Percentiles rank a stretch among this genome's conserved stretches.
These are phyloP conservation scores for Octodon degus DNA, from an alignment of 2,113 vertebrate species.

Conservation along the genomic window DNA sequence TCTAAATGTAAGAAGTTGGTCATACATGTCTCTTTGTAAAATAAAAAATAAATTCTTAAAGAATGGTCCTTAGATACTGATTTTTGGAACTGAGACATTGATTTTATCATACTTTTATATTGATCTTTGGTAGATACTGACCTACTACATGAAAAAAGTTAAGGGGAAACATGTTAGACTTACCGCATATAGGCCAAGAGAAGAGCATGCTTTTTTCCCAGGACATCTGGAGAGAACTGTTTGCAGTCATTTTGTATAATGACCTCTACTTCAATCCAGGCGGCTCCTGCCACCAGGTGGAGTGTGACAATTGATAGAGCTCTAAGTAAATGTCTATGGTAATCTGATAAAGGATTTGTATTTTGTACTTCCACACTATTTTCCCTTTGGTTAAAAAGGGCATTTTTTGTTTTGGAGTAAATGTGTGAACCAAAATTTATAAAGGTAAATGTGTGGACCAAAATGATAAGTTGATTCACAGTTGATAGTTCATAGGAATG, in stretches of 20 bases:
- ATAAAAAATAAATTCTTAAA: constrained; percentile 49
- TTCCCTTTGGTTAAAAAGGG: neutral
- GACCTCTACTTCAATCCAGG: constrained; percentile 46
- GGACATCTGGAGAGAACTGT: neutral
- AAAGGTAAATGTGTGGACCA: neutral
- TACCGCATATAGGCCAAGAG: constrained; percentile 34
- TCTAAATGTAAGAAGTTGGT: constrained; percentile 1
- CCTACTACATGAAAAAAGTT: constrained; percentile 14
- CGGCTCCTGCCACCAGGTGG: constrained; percentile 80
- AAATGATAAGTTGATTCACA: constrained; percentile 39
- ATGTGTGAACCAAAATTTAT: neutral
- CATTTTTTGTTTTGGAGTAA: constrained; percentile 45
- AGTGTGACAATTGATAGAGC: constrained; percentile 61
- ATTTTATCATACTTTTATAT: neutral
- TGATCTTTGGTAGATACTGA: constrained; percentile 56
- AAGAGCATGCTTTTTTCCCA: constrained; percentile 36
- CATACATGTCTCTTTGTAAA: neutral
- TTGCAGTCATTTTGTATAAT: constrained; percentile 33
- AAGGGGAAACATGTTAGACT: constrained; percentile 8
- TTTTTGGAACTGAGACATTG: constrained; percentile 28
- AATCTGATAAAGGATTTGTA: constrained; percentile 1
- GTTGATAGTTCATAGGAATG: constrained; percentile 35
- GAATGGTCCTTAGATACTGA: neutral
- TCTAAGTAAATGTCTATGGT: neutral
- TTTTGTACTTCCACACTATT: neutral